Percentiles rank a stretch among this genome's conserved stretches.
These are phyloP conservation scores for Artibeus jamaicensis DNA, from an alignment of 2,797 vertebrate genomes.

Conservation along the genomic window DNA sequence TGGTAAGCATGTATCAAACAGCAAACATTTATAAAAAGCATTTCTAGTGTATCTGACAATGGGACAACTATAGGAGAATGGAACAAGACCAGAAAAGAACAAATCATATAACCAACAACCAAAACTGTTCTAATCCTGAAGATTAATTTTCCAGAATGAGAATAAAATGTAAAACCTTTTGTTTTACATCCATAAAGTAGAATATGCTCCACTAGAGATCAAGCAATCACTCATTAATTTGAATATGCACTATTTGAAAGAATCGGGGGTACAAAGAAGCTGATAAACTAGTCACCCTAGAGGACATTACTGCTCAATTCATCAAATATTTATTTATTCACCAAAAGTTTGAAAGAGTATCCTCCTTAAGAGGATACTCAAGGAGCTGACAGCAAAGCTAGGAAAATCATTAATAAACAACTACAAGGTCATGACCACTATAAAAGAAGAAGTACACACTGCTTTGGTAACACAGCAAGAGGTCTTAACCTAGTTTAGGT, in stretches of 20 bases:
- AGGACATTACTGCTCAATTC: not conserved
- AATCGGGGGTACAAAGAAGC: not conserved
- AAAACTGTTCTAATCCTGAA: not conserved
- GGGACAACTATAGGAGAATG: not conserved
- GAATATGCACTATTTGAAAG: not conserved
- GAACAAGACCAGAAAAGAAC: not conserved
- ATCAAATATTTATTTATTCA: not conserved
- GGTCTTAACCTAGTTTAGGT: not conserved
- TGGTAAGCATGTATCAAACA: not conserved
- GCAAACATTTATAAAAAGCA: not conserved
- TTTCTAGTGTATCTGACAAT: not conserved
- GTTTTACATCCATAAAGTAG: not conserved
- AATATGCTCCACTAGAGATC: slow-evolving; percentile 19
- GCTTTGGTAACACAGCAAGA: not conserved
- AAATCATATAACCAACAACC: slow-evolving; percentile 26
- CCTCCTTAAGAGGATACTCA: not conserved
- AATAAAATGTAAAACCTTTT: not conserved
- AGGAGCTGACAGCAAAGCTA: not conserved
- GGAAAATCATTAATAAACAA: not conserved
- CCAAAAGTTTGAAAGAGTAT: not conserved
- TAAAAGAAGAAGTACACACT: not conserved
- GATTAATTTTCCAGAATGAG: not conserved
- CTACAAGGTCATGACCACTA: not conserved
- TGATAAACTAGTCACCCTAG: not conserved
- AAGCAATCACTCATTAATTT: not conserved